Base-by-base conservation (phyloP, 2,888 invertebrate species). In the Formica aserva region DNA sequence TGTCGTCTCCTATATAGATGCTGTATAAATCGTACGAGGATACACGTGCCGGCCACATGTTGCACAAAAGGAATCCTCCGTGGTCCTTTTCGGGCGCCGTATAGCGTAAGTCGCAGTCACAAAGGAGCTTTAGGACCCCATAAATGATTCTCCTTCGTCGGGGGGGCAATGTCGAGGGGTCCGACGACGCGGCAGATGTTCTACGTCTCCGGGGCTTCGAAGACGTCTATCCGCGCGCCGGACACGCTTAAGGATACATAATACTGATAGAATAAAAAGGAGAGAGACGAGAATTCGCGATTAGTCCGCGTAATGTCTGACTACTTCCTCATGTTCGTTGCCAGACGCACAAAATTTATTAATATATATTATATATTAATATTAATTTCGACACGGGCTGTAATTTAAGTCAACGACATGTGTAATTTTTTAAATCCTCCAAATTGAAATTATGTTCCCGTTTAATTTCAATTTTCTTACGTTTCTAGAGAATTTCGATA, bases 41-140 rank as follows among this genome's bases (percentile, higher is more conserved):
- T 93, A 94, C 94, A 94, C 94, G 94, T 94, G 94, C 93, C 94
- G 78, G 92, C 94, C 94, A 94, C 94, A 94, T 94, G 94, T 94
- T 94, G 94, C 93, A 93, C 91, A 92, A 94, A 94, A 92, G 91
- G 92, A 93, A 93, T 93, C 93, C 88, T 91, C 87, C 78, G 84
- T 87, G 91, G 90, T 92, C 90, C 91, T 90, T 91, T 92, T 91
- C 85, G 90, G 87, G 86, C 89, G 76, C 88, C 89, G 84, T 87
- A 86, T 41, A 72, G 74, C 87, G 86, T 82, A 85, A 90, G 88
- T 88, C 88, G 87, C 57, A 80, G 81, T 89, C 80, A 90, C 90
- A 91, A 91, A 91, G 90, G 78, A 89, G 82, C 84, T 85, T 88
- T 83, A 65, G 88, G 75, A 72, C 63, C 72, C 88, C 62, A 84